These are phyloP conservation scores for Manacus vitellinus DNA, from an alignment of 2,113 vertebrate genomes.

Conservation along the genomic window DNA sequence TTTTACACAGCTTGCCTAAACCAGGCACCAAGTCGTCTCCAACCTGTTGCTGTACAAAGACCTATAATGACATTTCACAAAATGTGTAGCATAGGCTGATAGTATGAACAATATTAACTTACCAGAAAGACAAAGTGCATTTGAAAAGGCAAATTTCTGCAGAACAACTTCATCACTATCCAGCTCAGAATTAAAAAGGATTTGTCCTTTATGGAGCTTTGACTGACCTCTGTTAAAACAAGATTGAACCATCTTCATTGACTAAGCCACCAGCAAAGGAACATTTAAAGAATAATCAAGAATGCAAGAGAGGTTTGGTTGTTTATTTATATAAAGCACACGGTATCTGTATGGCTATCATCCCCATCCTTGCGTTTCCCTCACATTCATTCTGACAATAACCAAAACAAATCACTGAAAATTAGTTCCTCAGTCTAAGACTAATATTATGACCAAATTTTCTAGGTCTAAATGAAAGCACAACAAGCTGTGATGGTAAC, in stretches of 20 bases:
- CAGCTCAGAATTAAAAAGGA: constrained; percentile 82
- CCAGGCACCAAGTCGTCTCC: not conserved
- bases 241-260: constrained; percentile 1
- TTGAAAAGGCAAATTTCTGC: constrained; percentile 98
- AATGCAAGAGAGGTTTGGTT: not conserved
- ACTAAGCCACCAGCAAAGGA: not conserved
- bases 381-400: not conserved
- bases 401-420: not conserved
- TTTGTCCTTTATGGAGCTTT: constrained; percentile 89
- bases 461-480: not conserved
- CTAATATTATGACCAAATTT: not conserved
- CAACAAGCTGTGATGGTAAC: not conserved
- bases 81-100: not conserved
- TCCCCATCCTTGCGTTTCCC: not conserved
- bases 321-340: not conserved
- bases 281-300: not conserved
- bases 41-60: not conserved
- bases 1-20: not conserved
- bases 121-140: constrained; percentile 95
- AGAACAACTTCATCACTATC: constrained; percentile 83
- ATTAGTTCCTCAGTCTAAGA: not conserved
- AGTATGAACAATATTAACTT: not conserved
- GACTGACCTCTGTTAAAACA: constrained; percentile 84
- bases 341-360: not conserved
- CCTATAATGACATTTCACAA: not conserved